Evolutionary conservation across 1,140 invertebrate species (phyloP), one percentile per base, ranked within the genome.

Genomic region (Hyles euphorbiae): DNA sequence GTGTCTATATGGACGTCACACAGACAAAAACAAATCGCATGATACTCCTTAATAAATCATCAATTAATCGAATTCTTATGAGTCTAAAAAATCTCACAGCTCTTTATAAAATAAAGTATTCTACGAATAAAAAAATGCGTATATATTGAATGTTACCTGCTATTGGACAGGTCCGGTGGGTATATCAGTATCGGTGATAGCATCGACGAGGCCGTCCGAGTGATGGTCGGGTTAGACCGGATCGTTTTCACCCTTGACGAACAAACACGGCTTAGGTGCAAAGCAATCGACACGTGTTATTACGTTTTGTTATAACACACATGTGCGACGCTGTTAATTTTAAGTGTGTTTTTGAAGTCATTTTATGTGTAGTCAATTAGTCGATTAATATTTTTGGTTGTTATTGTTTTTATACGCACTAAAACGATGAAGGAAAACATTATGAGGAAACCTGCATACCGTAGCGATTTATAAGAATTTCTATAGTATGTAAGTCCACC

Each of bases 181-280:
- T 94, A 92, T 91, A 94, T 94, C 89, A 92, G 92, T 87, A 94
- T 94, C 78, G 93, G 94, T 78, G 94, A 93, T 68, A 94, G 91
- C 85, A 93, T 92, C 88, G 90, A 90, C 56, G 93, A 92, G 67
- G 92, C 91, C 72, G 89, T 85, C 78, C 88, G 83, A 77, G 87
- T 89, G 76, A 86, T 86, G 67, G 88, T 88, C 56, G 89, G 89
- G 65, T 89, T 90, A 79, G 89, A 89, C 75, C 88, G 89, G 78
- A 88, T 77, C 81, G 86, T 86, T 80, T 87, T 87, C 68, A 84
- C 80, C 85, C 85, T 88, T 83, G 62, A 70, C 56, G 57, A 65
- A 69, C 72, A 70, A 70, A 85, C 82, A 83, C 67, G 63, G 72
- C 81, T 85, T 86, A 83, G 76, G 80, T 78, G 80, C 74, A 70